Evolutionary conservation across 2,888 invertebrate species (phyloP), one percentile per base, ranked within the genome.

Genomic region (Ophion slaviceki): DNA sequence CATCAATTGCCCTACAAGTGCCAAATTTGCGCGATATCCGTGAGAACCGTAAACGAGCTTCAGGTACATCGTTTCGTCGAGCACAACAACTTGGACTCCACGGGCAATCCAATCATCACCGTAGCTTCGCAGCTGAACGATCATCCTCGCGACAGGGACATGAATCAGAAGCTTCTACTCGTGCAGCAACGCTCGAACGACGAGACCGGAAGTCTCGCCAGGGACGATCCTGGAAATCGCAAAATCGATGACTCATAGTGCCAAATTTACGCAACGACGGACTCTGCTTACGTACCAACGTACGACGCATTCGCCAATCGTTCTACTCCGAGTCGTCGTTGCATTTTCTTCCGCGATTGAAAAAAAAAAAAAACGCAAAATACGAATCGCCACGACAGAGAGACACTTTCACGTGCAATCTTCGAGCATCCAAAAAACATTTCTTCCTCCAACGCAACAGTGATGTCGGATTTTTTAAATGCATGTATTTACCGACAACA

Each of bases 161-260:
- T 1, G 14, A 80, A 10, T 28, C 59, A 68, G 72, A 84, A 28
- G 95, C 95, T 89, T 94, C 93, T 92, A 95, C 95, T 83, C 91
- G 90, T 89, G 90, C 45, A 59, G 88, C 93, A 94, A 88, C 95
- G 94, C 91, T 94, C 93, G 91, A 91, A 92, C 90, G 94, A 95
- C 87, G 94, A 93, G 90, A 93, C 61, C 24, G 24, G 94, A 93
- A 67, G 70, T 24, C 84, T 85, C 81, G 86, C 88, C 57, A 88
- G 94, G 89, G 94, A 94, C 91, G 95, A 95, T 10, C n/a, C 28
- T 92, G 93, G 93, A 92, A 95, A 94, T 93, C 95, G 95, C 94
- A 95, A 95, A 94, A 94, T 95, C 95, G 95, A 95, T 94, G 95
- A 95, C 95, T 95, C 95, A 95, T 95, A 95, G 96, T 96, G 95